These are phyloP conservation scores for Arothron firmamentum DNA, from an alignment of 2,113 vertebrate species.

Conservation along the genomic window DNA sequence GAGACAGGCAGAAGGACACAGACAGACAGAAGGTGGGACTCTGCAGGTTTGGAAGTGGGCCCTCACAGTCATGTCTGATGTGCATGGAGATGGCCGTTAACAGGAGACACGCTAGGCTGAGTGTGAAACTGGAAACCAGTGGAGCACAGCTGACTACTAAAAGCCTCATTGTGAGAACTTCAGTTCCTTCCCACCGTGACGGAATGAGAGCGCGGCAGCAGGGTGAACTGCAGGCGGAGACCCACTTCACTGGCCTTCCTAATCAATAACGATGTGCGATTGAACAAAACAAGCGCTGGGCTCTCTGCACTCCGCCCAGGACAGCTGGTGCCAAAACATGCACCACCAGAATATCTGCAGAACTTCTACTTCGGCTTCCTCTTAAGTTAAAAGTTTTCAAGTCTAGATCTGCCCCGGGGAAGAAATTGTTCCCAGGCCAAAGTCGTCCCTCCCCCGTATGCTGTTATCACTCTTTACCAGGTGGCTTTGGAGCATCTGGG, in stretches of 20 bases:
- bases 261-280: constrained; percentile 36
- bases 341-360: constrained; percentile 30
- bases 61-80: constrained; percentile 18
- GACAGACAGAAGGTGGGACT: constrained; percentile 9
- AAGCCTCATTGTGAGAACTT: constrained; percentile 64
- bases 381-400: background rate
- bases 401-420: constrained; percentile 21
- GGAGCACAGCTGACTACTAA: constrained; percentile 70
- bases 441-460: constrained; percentile 36
- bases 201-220: constrained; percentile 33
- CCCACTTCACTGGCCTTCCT: constrained; percentile 22
- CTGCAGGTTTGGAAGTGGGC: constrained; percentile 3
- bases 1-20: constrained; percentile 2
- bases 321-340: constrained; percentile 4
- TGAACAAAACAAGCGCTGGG: constrained; percentile 1
- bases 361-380: background rate
- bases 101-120: constrained; percentile 70
- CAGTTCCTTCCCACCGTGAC: constrained; percentile 54
- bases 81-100: constrained; percentile 53
- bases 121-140: constrained; percentile 75
- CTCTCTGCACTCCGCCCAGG: background rate
- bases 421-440: constrained; percentile 23
- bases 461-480: constrained; percentile 59
- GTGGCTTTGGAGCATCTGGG: constrained; percentile 56
- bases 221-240: constrained; percentile 51